Evolutionary conservation across 2,797 vertebrate genomes (phyloP).

Genomic region (Tinamus major): DNA sequence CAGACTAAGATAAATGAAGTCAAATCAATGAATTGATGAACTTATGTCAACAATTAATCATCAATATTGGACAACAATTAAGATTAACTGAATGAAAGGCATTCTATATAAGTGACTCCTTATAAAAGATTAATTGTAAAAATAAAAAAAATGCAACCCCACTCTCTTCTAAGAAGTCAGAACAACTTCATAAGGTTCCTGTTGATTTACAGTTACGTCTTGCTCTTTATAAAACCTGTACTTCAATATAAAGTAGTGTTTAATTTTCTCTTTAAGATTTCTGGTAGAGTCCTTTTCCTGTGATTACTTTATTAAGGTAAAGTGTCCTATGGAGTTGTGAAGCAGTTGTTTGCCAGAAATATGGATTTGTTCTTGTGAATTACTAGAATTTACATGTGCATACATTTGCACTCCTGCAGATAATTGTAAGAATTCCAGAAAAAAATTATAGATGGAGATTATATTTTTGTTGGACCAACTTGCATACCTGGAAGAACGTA

Average conservation of each 20-base stretch:
- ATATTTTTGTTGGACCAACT: not conserved
- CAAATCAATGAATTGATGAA: not conserved
- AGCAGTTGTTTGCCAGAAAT: not conserved
- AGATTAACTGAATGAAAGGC: not conserved
- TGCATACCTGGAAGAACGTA: not conserved
- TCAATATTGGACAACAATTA: not conserved
- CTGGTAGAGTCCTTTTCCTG: not conserved
- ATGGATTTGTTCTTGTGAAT: not conserved
- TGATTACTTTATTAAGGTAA: not conserved
- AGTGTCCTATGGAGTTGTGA: not conserved
- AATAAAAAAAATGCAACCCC: not conserved
- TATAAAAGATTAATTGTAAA: not conserved
- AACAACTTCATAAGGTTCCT: not conserved
- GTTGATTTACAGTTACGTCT: not conserved
- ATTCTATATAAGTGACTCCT: not conserved
- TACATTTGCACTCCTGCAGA: not conserved
- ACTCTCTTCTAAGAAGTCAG: not conserved
- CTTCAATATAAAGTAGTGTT: not conserved
- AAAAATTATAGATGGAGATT: not conserved
- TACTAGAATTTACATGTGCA: not conserved
- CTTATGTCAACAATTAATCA: not conserved
- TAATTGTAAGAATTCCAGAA: not conserved
- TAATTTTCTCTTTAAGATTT: not conserved
- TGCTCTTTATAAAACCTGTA: not conserved
- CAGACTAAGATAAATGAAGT: not conserved